Conservation (phyloP, 2,113 vertebrate species). For the Gulo gulo region DNA sequence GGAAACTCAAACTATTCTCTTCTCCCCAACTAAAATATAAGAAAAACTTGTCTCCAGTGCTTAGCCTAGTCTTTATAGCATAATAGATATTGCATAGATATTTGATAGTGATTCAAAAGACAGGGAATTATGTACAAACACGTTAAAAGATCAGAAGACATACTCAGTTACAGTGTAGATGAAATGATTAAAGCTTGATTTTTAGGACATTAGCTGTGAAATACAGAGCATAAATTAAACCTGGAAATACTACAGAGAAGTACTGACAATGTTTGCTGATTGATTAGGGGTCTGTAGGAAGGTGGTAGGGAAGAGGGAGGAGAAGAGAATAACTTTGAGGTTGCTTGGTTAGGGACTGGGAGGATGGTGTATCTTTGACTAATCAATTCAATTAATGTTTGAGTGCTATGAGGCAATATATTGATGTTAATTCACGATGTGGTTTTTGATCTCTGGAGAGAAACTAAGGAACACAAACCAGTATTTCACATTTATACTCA, state of each 20-base stretch:
- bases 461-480: conserved; percentile 48
- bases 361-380: conserved; percentile 38
- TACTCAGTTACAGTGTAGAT: neutral
- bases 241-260: neutral
- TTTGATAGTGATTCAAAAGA: neutral
- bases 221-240: neutral
- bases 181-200: neutral
- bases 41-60: neutral
- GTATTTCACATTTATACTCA: conserved; percentile 16
- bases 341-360: conserved; percentile 24
- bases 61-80: neutral
- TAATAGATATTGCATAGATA: neutral
- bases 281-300: conserved; percentile 34
- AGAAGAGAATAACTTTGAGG: conserved; percentile 21
- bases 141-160: neutral
- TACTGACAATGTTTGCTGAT: neutral
- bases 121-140: neutral
- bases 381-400: conserved; percentile 62
- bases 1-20: neutral
- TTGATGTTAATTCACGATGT: conserved; percentile 53
- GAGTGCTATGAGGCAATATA: conserved; percentile 37
- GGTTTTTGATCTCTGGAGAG: conserved; percentile 56
- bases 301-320: neutral
- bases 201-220: conserved; percentile 2
- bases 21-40: neutral